Conservation (phyloP, 2,113 vertebrate species). For the Hippopotamus amphibius region DNA sequence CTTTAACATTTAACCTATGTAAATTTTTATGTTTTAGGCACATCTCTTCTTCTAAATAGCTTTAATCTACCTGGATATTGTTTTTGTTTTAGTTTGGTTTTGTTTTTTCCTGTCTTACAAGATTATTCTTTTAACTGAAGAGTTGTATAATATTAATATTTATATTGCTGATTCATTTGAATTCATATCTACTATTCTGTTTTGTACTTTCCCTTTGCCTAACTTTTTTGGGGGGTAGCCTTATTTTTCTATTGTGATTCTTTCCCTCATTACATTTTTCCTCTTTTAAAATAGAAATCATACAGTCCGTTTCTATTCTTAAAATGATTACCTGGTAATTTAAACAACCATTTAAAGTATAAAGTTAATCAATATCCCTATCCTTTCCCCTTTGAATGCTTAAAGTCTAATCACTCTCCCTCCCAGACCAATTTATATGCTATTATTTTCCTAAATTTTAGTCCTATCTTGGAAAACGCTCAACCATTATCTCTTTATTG, state of each 20-base stretch:
- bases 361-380: not conserved
- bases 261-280: not conserved
- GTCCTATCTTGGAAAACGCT: not conserved
- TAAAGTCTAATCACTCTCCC: not conserved
- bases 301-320: not conserved
- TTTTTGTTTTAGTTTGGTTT: not conserved
- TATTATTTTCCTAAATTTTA: not conserved
- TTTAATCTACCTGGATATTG: not conserved
- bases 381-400: not conserved
- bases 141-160: not conserved
- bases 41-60: not conserved
- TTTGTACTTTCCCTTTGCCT: not conserved
- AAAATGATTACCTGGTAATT: not conserved
- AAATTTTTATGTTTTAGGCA: not conserved
- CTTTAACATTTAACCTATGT: not conserved
- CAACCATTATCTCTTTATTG: not conserved
- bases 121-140: not conserved
- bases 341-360: not conserved
- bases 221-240: not conserved
- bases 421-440: not conserved
- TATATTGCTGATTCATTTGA: not conserved
- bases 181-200: not conserved
- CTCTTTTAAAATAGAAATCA: not conserved
- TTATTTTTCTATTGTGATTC: not conserved
- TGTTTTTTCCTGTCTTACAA: not conserved